Conservation (phyloP, 2,113 vertebrate species). For the Axis porcinus region DNA sequence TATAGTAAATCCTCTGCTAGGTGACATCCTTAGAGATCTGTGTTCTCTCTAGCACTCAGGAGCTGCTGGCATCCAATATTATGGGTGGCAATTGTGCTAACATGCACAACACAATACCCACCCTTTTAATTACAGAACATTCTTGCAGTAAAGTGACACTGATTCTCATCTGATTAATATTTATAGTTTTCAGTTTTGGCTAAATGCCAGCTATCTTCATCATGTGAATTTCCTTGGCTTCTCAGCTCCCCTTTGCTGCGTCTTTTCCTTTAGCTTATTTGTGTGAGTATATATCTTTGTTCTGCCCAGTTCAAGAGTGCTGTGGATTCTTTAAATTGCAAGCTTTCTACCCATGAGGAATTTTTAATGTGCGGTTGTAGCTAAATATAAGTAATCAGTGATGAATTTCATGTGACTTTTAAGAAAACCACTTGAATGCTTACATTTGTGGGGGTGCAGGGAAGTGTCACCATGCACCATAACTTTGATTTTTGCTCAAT, state of each 20-base stretch:
- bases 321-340: background rate
- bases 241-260: background rate
- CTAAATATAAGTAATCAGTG: background rate
- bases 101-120: constrained; percentile 1
- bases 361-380: background rate
- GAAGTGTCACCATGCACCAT: background rate
- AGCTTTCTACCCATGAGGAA: background rate
- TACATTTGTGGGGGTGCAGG: background rate
- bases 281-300: background rate
- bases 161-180: constrained; percentile 71
- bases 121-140: constrained; percentile 68
- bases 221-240: constrained; percentile 24
- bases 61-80: background rate
- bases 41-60: background rate
- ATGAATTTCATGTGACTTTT: background rate
- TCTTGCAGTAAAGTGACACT: constrained; percentile 54
- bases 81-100: constrained; percentile 19
- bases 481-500: background rate
- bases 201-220: constrained; percentile 47
- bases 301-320: background rate
- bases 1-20: background rate
- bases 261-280: background rate
- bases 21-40: background rate
- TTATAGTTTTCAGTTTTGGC: constrained; percentile 59
- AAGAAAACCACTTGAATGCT: background rate